phyloP scores from a whole-genome alignment of 2,888 invertebrate genomes.

The Seira musarum region DNA sequence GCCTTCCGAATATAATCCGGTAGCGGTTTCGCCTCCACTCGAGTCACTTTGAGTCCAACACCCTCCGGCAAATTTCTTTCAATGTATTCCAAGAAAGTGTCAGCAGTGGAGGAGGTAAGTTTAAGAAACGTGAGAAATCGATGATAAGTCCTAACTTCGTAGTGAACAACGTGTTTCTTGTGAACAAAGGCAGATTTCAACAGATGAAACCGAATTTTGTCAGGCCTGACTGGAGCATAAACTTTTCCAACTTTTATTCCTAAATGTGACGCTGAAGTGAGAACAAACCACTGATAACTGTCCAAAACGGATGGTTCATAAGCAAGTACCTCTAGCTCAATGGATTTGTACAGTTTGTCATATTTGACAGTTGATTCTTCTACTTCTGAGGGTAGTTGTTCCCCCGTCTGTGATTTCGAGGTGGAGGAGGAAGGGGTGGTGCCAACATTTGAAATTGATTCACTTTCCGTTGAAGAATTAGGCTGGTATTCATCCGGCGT shows the following conservation, averaged over 20 bases:
- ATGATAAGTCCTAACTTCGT: slow-evolving; percentile 95
- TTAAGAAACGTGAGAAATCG: slow-evolving; percentile 86
- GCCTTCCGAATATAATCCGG: slow-evolving; percentile 55
- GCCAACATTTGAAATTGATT: not conserved
- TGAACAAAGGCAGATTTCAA: slow-evolving; percentile 91
- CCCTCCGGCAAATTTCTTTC: slow-evolving; percentile 98
- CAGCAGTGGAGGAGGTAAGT: slow-evolving; percentile 95
- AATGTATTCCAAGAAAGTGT: slow-evolving; percentile 95
- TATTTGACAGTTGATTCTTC: slow-evolving; percentile 71
- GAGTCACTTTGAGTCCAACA: slow-evolving; percentile 92
- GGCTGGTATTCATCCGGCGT: too few species aligned
- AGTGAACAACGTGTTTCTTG: slow-evolving; percentile 95
- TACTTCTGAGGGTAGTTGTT: slow-evolving; percentile 22
- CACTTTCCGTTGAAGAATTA: too few species aligned
- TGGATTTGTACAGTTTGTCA: slow-evolving; percentile 86
- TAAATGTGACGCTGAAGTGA: slow-evolving; percentile 85
- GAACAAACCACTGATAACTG: slow-evolving; percentile 90
- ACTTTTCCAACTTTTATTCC: slow-evolving; percentile 81
- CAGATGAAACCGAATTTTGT: slow-evolving; percentile 84
- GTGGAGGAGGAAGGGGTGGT: not conserved
- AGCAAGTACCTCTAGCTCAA: slow-evolving; percentile 90
- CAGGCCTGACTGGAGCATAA: slow-evolving; percentile 76
- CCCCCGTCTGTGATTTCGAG: slow-evolving; percentile 16
- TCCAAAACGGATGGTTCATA: slow-evolving; percentile 90
- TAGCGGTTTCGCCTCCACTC: slow-evolving; percentile 74